These are phyloP conservation scores for Oncorhynchus nerka DNA, from an alignment of 2,113 vertebrate species.

Conservation along the genomic window DNA sequence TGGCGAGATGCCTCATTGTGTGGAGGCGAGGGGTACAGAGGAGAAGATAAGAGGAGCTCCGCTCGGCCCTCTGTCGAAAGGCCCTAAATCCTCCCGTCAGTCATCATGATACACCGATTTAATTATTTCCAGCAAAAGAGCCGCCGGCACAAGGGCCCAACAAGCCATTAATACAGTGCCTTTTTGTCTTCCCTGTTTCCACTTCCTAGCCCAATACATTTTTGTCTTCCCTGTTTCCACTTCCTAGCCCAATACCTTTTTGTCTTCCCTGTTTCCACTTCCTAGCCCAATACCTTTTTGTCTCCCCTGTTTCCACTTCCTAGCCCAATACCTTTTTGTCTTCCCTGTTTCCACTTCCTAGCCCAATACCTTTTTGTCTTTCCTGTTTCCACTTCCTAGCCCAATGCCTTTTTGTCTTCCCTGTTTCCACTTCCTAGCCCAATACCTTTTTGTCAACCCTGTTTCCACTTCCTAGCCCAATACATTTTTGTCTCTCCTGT, in stretches of 20 bases:
- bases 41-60: conserved; percentile 15
- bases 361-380: conserved; percentile 36
- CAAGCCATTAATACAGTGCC: conserved; percentile 50
- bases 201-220: conserved; percentile 35
- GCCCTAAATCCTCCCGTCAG: conserved; percentile 68
- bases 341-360: too few relatives aligned
- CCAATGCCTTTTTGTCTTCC: too few relatives aligned
- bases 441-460: too few relatives aligned
- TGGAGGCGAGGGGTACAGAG: conserved; percentile 55
- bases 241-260: conserved; percentile 36
- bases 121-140: conserved; percentile 64
- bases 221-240: neutral
- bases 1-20: conserved; percentile 66
- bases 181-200: too few relatives aligned
- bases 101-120: conserved; percentile 66
- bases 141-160: conserved; percentile 54
- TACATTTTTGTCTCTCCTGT: too few relatives aligned
- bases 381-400: too few relatives aligned
- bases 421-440: too few relatives aligned
- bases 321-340: conserved; percentile 35
- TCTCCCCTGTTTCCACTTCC: too few relatives aligned
- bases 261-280: neutral
- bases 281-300: conserved; percentile 36
- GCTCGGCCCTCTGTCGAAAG: conserved; percentile 52
- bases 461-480: too few relatives aligned